Evolutionary conservation across 2,888 invertebrate genomes (phyloP), one percentile per base, ranked within the genome.

Genomic region (Lasioglossum zephyrum): DNA sequence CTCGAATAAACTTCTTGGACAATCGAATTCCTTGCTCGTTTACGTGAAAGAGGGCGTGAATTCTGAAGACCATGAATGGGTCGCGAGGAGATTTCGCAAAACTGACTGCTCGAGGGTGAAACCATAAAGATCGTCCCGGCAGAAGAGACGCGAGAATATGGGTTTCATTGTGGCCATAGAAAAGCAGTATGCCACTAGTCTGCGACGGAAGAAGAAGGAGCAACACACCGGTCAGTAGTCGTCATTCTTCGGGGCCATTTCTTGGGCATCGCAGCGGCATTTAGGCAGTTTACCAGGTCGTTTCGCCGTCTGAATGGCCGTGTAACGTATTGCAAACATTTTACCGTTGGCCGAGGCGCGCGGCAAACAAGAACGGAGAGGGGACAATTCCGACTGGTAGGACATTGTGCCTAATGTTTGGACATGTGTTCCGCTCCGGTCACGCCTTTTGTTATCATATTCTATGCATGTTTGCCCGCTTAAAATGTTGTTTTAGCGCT

Each of bases 351-450:
- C 86, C 36, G 77, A 53, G 82, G 73, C 81, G 79, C 81, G 73
- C 70, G 70, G 84, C 81, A 74, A 79, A 84, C 86, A 78, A 73
- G 79, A 77, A 81, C 73, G 70, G 44, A n/a, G 81, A 66, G 85
- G 80, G 88, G 86, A 86, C 79, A 90, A 93, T 93, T 92, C 92
- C 91, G 91, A 92, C 93, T 89, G 92, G 92, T 90, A 92, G 92
- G 91, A 93, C 93, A 94, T 95, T 95, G 95, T 95, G 90, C 90
- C 90, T 92, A 92, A 94, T 95, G 95, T 95, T 95, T 95, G 95
- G 95, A 95, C 95, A 95, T 95, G 94, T 95, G 95, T 95, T 95
- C 94, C 95, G 94, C 94, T 94, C 92, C 92, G 92, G 95, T 94
- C 94, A 95, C 94, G 94, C 95, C 95, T 93, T 94, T 95, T 95